Evolutionary conservation across 2,797 vertebrate species (phyloP), one percentile per base, ranked within the genome.

Genomic region (Columba guinea): DNA sequence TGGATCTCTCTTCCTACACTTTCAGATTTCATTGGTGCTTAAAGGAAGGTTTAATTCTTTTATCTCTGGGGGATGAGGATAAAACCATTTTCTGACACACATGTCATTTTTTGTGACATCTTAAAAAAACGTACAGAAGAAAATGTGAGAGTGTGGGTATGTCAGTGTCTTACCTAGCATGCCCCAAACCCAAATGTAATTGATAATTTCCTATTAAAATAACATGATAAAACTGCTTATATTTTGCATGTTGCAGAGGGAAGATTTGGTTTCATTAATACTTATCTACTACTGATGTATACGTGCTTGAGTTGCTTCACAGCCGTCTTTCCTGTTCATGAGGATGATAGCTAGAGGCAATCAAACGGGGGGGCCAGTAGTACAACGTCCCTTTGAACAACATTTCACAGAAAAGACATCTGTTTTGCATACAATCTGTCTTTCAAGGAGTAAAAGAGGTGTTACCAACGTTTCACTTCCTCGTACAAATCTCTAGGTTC

Each of bases 381-480:
- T n/a, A 92, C 59, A 92, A 85, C 4, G 6, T 6, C 60, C 39
- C 60, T 90, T 77, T 85, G 68, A 93, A 76, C 26, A 90, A 84
- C 81, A 22, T 93, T 87, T 75, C 64, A 71, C 67, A 87, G 76
- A 92, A 87, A 78, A 95, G 59, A 93, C 90, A 96, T 96, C 94
- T 95, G 95, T 64, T 95, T 67, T 83, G 64, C 89, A 92, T 60
- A 94, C 80, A 92, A 18, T 44, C 37, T 3, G 8, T 51, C 90
- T 78, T 91, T 94, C 65, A 96, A 92, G 94, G 49, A 22, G 64
- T 81, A 32, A 73, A 53, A 87, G 89, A 97, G 89, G 80, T 92
- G 65, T 87, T 94, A 84, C 81, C 92, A 94, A 69, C 84, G 90
- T 95, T 97, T 97, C 75, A 95, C 78, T 87, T 96, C 93, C 83